Evolutionary conservation across 2,797 vertebrate species (phyloP), one percentile per base, ranked within the genome.

Genomic region (Tragopan temminckii): DNA sequence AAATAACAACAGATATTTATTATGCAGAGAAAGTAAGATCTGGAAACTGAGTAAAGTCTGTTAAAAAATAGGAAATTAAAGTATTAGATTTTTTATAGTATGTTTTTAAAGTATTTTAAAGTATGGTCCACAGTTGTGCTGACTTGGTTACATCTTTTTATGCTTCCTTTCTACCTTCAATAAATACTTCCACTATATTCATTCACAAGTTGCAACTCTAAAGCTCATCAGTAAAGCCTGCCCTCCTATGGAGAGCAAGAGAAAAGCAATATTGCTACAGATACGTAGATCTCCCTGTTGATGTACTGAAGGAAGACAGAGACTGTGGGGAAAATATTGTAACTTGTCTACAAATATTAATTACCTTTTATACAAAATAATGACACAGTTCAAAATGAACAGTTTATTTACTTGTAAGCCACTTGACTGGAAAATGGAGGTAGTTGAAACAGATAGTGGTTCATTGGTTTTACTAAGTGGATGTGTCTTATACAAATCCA

Each of bases 281-380:
- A 21, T 72, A 45, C 4, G 5, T 20, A 45, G 16, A 5, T 50
- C 71, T 76, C 25, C 11, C 20, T 80, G 13, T 77, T 62, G 12
- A 27, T 36, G 46, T 67, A 8, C n/a, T 55, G 18, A 70, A 11
- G n/a, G 53, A 83, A 80, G 69, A 33, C 69, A 64, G 55, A 29
- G 8, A 15, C 89, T 87, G 46, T 24, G 88, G 76, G 25, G 87
- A 67, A 94, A 92, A 90, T 52, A 9, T n/a, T 42, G 38, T 81
- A 89, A 89, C 86, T 86, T 67, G 0, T 11, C 17, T 82, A 31
- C 15, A 18, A 61, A 83, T 83, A 67, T 90, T 80, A 95, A 55
- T 66, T 7, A 70, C 12, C 11, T 88, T 95, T 94, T 82, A 52
- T 43, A 66, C 46, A 77, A 94, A 94, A 94, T 95, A 88, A 92